Percentiles rank a stretch among this genome's conserved stretches.
These are phyloP conservation scores for Acyrthosiphon pisum DNA, from an alignment of 1,140 invertebrate genomes.

Conservation along the genomic window DNA sequence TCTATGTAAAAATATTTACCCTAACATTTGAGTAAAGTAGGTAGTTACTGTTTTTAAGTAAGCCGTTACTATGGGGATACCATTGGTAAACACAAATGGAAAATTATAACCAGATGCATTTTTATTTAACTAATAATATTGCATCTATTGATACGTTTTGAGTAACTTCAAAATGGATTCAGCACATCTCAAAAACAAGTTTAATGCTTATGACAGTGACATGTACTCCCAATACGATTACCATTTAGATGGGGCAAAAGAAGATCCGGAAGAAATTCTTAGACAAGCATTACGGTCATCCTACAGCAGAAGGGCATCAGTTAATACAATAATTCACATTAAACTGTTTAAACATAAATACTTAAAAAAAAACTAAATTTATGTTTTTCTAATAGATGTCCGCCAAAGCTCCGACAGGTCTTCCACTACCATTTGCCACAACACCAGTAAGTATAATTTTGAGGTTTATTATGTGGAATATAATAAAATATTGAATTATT, in stretches of 20 bases:
- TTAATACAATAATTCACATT: conserved; percentile 61
- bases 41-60: not conserved
- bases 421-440: conserved; percentile 48
- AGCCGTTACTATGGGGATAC: conserved; percentile 22
- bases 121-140: conserved; percentile 13
- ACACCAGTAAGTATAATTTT: conserved; percentile 50
- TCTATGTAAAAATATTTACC: not conserved
- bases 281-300: conserved; percentile 71
- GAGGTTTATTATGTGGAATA: not conserved
- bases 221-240: conserved; percentile 73
- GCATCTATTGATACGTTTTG: not conserved
- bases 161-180: conserved; percentile 49
- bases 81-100: conserved; percentile 21
- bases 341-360: not conserved
- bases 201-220: conserved; percentile 63
- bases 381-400: conserved; percentile 43
- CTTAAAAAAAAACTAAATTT: not conserved
- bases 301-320: conserved; percentile 69
- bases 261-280: conserved; percentile 72
- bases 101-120: conserved; percentile 22
- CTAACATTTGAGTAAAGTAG: not conserved
- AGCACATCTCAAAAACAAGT: conserved; percentile 37
- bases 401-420: not conserved
- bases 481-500: not conserved
- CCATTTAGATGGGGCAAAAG: conserved; percentile 70